phyloP scores from a whole-genome alignment of 1,140 invertebrate species.

The Aphelenchoides avenae region DNA sequence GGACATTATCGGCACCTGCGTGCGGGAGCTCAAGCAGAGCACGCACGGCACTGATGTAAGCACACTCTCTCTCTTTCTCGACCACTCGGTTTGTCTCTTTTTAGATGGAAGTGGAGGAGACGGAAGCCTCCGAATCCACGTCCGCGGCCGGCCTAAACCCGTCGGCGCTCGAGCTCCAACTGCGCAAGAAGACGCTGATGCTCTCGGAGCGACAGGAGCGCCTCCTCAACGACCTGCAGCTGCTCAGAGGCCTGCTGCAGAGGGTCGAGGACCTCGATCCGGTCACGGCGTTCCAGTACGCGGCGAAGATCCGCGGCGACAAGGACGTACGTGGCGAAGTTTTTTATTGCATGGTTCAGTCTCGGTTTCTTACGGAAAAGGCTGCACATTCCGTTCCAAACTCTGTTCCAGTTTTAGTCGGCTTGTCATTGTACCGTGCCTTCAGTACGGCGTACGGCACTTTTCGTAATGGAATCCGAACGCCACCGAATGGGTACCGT shows the following conservation, averaged over 20 bases:
- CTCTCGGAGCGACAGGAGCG: slow-evolving; percentile 48
- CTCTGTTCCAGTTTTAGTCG: too few relatives aligned
- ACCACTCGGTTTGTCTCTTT: not conserved
- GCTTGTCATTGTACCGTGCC: too few relatives aligned
- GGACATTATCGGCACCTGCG: slow-evolving; percentile 51
- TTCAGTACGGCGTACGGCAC: too few relatives aligned
- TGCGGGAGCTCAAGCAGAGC: slow-evolving; percentile 48
- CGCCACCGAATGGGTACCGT: too few relatives aligned
- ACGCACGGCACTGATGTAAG: slow-evolving; percentile 42
- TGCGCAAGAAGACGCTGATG: slow-evolving; percentile 29
- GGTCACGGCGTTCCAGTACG: slow-evolving; percentile 32
- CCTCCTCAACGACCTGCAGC: slow-evolving; percentile 39
- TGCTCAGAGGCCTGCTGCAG: slow-evolving; percentile 10
- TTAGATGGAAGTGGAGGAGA: slow-evolving; percentile 12
- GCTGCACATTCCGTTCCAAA: too few relatives aligned
- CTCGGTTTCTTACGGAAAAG: too few relatives aligned
- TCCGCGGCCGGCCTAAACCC: slow-evolving; percentile 29
- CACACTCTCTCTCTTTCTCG: not conserved
- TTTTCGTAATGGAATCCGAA: too few relatives aligned
- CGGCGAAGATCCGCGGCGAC: slow-evolving; percentile 40
- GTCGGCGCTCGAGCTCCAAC: slow-evolving; percentile 39
- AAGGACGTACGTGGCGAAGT: slow-evolving; percentile 43
- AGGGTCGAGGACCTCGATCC: slow-evolving; percentile 53
- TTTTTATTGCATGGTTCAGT: slow-evolving; percentile 10
- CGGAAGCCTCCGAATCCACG: slow-evolving; percentile 26